Evolutionary conservation across 2,797 vertebrate species (phyloP).

Genomic region (Philypnodon macrostomus): DNA sequence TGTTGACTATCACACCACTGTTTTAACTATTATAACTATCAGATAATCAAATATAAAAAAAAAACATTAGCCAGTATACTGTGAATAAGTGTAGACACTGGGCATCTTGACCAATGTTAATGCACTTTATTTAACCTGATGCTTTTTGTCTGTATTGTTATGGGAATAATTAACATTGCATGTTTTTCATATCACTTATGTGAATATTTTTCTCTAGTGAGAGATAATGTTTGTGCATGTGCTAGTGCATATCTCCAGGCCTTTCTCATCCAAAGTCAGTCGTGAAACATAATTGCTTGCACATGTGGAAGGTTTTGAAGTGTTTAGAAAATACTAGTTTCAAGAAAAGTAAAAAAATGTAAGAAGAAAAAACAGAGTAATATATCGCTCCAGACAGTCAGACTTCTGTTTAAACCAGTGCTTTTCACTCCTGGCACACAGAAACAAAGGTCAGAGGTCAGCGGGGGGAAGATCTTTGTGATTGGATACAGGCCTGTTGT

Average conservation of each 20-base stretch:
- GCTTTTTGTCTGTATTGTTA: neutral
- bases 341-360: conserved; percentile 52
- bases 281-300: conserved; percentile 77
- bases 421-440: conserved; percentile 65
- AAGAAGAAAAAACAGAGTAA: conserved; percentile 18
- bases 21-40: no score
- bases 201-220: conserved; percentile 1
- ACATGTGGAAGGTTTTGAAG: conserved; percentile 79
- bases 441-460: conserved; percentile 69
- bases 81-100: no score
- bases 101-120: no score
- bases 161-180: neutral
- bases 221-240: conserved; percentile 22
- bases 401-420: conserved; percentile 61
- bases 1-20: no score
- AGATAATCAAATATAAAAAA: no score
- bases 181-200: neutral
- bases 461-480: conserved; percentile 65
- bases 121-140: no score
- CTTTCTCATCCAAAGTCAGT: conserved; percentile 62
- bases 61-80: no score
- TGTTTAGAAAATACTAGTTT: conserved; percentile 76
- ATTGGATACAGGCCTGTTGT: conserved; percentile 75
- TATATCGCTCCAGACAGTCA: conserved; percentile 49
- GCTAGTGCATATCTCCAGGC: conserved; percentile 47